A percentile compares a stretch with the other conserved stretches of the same genome.
Evolutionary conservation across 1,140 invertebrate species (phyloP).

Genomic region (Ostrea edulis): DNA sequence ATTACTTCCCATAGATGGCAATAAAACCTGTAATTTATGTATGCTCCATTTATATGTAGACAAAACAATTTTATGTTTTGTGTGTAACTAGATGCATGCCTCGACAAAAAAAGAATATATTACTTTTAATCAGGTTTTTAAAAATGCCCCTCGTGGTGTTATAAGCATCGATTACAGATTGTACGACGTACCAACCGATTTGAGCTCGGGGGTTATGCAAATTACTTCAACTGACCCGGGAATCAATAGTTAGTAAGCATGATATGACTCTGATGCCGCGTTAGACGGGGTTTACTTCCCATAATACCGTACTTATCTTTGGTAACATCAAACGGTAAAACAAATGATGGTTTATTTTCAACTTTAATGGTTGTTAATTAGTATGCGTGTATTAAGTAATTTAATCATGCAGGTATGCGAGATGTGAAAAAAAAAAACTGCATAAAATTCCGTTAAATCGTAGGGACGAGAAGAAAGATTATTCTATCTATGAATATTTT

Average conservation of each 20-base stretch:
- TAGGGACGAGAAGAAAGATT: too few species aligned
- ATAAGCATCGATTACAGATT: conserved; percentile 22
- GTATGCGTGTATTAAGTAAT: too few species aligned
- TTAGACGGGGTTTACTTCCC: too few species aligned
- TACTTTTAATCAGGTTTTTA: conserved; percentile 31
- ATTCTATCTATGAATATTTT: too few species aligned
- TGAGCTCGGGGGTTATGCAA: not conserved
- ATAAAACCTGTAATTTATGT: not conserved
- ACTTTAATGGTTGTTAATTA: too few species aligned
- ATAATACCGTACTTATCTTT: too few species aligned
- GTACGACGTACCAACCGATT: not conserved
- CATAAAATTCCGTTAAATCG: too few species aligned
- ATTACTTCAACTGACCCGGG: not conserved
- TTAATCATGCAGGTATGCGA: too few species aligned
- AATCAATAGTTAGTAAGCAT: not conserved
- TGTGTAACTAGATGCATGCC: not conserved
- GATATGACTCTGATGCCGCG: not conserved
- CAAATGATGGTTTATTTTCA: too few species aligned
- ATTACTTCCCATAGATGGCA: not conserved
- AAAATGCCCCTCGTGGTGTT: not conserved
- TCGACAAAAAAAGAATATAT: not conserved
- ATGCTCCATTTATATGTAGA: not conserved
- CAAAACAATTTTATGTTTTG: not conserved
- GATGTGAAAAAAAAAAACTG: too few species aligned
- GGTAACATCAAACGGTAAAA: too few species aligned